Conservation (phyloP, 1,140 invertebrate genomes). For the Marisa cornuarietis region DNA sequence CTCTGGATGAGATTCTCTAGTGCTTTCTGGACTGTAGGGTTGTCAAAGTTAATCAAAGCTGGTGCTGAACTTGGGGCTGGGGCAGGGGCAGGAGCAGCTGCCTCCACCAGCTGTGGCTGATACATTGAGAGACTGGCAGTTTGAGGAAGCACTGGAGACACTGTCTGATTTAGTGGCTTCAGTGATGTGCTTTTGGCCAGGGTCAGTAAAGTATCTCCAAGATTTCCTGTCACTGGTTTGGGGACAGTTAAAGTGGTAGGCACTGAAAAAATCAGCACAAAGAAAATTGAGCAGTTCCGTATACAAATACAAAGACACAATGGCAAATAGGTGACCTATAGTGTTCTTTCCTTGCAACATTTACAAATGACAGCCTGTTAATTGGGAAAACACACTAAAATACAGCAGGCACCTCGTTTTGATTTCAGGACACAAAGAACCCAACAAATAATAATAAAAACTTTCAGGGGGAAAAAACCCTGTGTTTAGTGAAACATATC, state of each 20-base stretch:
- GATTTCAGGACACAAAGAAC: not conserved
- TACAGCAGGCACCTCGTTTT: too few species aligned
- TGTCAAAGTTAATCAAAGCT: slow-evolving; percentile 65
- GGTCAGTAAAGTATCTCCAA: not conserved
- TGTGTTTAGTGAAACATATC: not conserved
- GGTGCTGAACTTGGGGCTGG: slow-evolving; percentile 6
- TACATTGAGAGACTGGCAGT: slow-evolving; percentile 12
- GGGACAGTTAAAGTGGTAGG: too few species aligned
- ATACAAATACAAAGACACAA: not conserved
- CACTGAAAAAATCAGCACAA: not conserved
- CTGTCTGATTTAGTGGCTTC: not conserved
- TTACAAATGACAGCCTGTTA: too few species aligned
- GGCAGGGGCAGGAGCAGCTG: slow-evolving; percentile 1
- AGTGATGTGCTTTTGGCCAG: not conserved
- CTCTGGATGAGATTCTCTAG: slow-evolving; percentile 67
- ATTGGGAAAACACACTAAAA: too few species aligned
- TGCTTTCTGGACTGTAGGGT: slow-evolving; percentile 67
- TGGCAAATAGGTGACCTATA: not conserved
- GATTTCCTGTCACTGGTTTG: too few species aligned
- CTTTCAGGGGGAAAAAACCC: too few species aligned
- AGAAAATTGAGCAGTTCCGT: not conserved
- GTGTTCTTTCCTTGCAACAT: too few species aligned
- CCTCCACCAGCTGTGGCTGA: not conserved
- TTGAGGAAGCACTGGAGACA: not conserved
- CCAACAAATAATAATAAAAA: slow-evolving; percentile 2